A percentile compares a stretch with the other conserved stretches of the same genome.
Evolutionary conservation across 2,888 invertebrate species (phyloP).

Genomic region (Macrosiphum euphorbiae): DNA sequence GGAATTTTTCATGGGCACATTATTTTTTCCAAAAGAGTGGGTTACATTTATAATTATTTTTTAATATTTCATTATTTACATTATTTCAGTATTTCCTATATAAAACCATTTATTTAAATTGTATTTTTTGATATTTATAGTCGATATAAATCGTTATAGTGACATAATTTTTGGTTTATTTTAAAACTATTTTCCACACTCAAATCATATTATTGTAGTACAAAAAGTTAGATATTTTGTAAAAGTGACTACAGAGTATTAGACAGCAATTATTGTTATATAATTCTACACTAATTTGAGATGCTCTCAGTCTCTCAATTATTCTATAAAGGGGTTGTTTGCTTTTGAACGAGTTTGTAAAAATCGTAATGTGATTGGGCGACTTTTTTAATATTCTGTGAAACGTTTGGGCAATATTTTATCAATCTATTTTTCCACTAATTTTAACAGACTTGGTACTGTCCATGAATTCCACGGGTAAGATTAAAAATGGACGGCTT

Average conservation of each 20-base stretch:
- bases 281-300: not conserved
- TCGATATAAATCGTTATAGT: not conserved
- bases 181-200: not conserved
- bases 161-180: not conserved
- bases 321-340: too few relatives aligned
- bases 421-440: too few relatives aligned
- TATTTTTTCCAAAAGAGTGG: too few relatives aligned
- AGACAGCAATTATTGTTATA: not conserved
- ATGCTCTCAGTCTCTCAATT: not conserved
- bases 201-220: not conserved
- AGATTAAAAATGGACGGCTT: too few relatives aligned
- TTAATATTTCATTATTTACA: not conserved
- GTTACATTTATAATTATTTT: too few relatives aligned
- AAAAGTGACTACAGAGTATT: not conserved
- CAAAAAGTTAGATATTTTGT: not conserved
- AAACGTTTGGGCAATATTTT: too few relatives aligned
- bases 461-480: too few relatives aligned
- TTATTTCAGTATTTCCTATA: not conserved
- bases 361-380: too few relatives aligned
- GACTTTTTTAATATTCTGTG: too few relatives aligned
- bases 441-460: too few relatives aligned
- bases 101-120: not conserved
- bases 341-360: too few relatives aligned
- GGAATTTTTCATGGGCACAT: too few relatives aligned
- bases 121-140: not conserved